Percentiles rank a stretch among this genome's conserved stretches.
Conservation (phyloP, 1,140 invertebrate species). For the Proctacanthus coquilletti region DNA sequence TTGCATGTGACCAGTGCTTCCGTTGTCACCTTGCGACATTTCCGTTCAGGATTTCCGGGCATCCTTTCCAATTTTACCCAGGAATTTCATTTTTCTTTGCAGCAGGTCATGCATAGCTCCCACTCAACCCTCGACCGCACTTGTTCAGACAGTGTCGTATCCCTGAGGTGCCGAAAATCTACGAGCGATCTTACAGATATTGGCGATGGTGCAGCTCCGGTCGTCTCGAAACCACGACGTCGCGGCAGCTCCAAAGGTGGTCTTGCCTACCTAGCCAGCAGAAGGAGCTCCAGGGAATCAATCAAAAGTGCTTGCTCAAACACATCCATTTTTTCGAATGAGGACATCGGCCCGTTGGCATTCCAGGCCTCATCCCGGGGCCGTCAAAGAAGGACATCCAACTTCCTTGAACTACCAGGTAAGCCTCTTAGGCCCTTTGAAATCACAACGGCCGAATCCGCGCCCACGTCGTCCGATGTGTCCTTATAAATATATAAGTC, state of each 20-base stretch:
- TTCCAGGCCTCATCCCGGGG: constrained; percentile 57
- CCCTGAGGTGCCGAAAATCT: constrained; percentile 42
- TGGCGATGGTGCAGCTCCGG: neutral
- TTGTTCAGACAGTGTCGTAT: constrained; percentile 26
- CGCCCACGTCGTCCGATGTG: too few species aligned
- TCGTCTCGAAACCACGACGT: constrained; percentile 19
- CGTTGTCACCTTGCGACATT: too few species aligned
- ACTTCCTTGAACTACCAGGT: constrained; percentile 78
- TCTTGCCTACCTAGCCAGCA: constrained; percentile 55
- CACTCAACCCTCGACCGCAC: constrained; percentile 29
- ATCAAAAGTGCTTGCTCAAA: constrained; percentile 49
- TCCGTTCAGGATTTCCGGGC: too few species aligned
- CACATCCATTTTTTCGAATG: constrained; percentile 41
- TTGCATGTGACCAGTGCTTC: too few species aligned
- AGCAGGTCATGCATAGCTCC: constrained; percentile 24
- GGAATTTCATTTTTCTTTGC: constrained; percentile 1
- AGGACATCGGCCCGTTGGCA: constrained; percentile 55
- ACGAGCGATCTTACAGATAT: constrained; percentile 51
- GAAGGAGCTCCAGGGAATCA: constrained; percentile 49
- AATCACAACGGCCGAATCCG: too few species aligned
- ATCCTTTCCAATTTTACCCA: too few species aligned
- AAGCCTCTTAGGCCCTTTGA: too few species aligned
- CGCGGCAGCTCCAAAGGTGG: constrained; percentile 37
- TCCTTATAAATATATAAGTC: too few species aligned
- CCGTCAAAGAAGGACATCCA: constrained; percentile 61